These are phyloP conservation scores for Hippocampus comes DNA, from an alignment of 2,113 vertebrate species.

Conservation along the genomic window DNA sequence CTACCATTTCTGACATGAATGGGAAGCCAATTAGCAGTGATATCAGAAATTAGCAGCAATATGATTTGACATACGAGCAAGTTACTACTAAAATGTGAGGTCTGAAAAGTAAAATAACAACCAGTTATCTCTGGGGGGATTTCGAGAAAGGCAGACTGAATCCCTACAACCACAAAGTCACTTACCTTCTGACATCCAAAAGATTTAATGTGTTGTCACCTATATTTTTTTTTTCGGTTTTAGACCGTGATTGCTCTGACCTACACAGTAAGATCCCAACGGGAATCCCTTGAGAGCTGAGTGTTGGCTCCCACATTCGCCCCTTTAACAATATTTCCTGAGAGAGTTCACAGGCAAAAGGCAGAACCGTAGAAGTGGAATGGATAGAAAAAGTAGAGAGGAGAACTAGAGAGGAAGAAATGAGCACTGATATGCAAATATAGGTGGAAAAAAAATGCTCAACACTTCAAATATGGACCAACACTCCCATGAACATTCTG, in stretches of 20 bases:
- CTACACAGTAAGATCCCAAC: conserved; percentile 37
- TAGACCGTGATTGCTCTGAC: conserved; percentile 77
- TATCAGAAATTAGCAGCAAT: conserved; percentile 4
- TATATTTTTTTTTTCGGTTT: background rate
- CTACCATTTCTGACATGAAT: conserved; percentile 13
- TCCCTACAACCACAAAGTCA: conserved; percentile 78
- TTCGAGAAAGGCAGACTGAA: conserved; percentile 75
- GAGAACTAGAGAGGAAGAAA: conserved; percentile 10
- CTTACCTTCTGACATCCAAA: conserved; percentile 85
- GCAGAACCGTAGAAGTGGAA: conserved; percentile 14
- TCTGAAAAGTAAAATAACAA: background rate
- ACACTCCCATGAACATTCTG: background rate
- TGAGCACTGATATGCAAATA: conserved; percentile 3
- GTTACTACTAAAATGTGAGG: background rate
- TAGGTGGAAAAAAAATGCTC: background rate
- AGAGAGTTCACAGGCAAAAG: background rate
- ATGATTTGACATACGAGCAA: background rate
- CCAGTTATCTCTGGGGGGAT: background rate
- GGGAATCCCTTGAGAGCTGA: conserved; percentile 44
- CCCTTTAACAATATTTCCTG: background rate
- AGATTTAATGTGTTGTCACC: conserved; percentile 44
- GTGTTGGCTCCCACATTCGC: conserved; percentile 55
- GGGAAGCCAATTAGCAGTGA: conserved; percentile 11
- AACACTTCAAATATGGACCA: background rate
- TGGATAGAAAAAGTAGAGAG: conserved; percentile 2